Conservation (phyloP, 2,888 invertebrate genomes). For the Melieria crassipennis region DNA sequence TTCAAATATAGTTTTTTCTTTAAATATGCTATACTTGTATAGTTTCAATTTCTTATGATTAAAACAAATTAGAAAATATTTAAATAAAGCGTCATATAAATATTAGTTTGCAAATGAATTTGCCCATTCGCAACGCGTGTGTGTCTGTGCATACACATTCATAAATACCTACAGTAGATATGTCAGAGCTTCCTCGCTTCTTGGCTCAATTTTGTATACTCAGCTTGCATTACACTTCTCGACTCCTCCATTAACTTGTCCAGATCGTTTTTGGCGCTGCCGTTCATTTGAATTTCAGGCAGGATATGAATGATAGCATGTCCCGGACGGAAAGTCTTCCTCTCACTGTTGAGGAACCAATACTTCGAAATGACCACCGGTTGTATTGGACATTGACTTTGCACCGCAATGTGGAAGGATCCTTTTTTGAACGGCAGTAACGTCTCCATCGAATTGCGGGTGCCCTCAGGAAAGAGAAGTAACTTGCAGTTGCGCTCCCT, state of each 20-base stretch:
- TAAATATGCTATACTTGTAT: too few relatives aligned
- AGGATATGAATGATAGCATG: conserved; percentile 77
- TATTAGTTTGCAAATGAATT: background rate
- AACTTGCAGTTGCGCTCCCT: conserved; percentile 76
- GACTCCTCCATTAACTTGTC: conserved; percentile 73
- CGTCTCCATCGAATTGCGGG: conserved; percentile 79
- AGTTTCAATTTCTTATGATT: too few relatives aligned
- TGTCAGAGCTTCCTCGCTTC: conserved; percentile 52
- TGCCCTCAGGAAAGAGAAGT: conserved; percentile 93
- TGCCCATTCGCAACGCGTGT: background rate
- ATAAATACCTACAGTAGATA: background rate
- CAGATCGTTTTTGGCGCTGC: conserved; percentile 72
- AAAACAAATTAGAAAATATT: background rate
- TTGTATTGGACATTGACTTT: conserved; percentile 84
- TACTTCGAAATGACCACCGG: conserved; percentile 90
- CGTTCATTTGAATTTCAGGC: conserved; percentile 76
- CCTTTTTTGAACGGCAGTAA: conserved; percentile 95
- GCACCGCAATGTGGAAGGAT: conserved; percentile 92
- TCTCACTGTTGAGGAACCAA: conserved; percentile 73
- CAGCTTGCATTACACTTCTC: conserved; percentile 74
- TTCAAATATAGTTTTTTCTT: too few relatives aligned
- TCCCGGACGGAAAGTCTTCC: conserved; percentile 76
- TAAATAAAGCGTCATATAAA: background rate
- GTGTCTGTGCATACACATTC: background rate
- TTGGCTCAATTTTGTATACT: conserved; percentile 69